Base-by-base conservation (phyloP, 2,888 invertebrate genomes). In the Schrankia costaestrigalis region DNA sequence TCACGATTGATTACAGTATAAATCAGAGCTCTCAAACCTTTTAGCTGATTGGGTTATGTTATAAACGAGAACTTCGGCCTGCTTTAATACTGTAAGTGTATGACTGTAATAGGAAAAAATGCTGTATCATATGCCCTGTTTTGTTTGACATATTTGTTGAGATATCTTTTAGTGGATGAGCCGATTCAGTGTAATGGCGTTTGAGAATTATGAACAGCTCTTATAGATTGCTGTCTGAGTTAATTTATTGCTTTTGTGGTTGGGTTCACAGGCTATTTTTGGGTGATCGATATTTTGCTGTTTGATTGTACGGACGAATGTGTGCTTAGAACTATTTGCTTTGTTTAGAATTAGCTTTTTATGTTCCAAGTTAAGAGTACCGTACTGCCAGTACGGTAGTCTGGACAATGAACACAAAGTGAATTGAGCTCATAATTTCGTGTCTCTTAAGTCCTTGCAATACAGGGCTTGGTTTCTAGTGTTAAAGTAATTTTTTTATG, bases 1-100 rank as follows among this genome's bases (percentile, higher is more conserved):
- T 42, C 39, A 31, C 41, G 46, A 53, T 56, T 56, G 56, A 53
- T 56, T 48, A 46, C 50, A 41, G 37, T 40, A 56, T 50, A 56
- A 50, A 56, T 56, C 57, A 56, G 36, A 42, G 30, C 45, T 46
- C 37, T 41, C 28, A 19, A 53, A 51, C 41, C 56, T 56, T 53
- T 56, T 56, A 56, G 56, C 50, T 44, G 57, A 56, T 56, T 56
- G 47, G 45, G 47, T 56, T 51, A 53, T 53, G 41, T 36, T 35
- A 52, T 44, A 56, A 53, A 53, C 39, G 50, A 24, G 30, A 45
- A 42, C 40, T 49, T 53, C 38, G 49, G 26, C 35, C 40, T 51
- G 34, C 37, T 52, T 46, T 46, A 31, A 52, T 56, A 52, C 35
- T 31, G 17, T 36, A 26, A 29, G 36, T 42, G 31, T 48, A 43